Percentiles rank a stretch among this genome's conserved stretches.
Evolutionary conservation across 2,888 invertebrate genomes (phyloP).

Genomic region (Pantelozetes paolii): DNA sequence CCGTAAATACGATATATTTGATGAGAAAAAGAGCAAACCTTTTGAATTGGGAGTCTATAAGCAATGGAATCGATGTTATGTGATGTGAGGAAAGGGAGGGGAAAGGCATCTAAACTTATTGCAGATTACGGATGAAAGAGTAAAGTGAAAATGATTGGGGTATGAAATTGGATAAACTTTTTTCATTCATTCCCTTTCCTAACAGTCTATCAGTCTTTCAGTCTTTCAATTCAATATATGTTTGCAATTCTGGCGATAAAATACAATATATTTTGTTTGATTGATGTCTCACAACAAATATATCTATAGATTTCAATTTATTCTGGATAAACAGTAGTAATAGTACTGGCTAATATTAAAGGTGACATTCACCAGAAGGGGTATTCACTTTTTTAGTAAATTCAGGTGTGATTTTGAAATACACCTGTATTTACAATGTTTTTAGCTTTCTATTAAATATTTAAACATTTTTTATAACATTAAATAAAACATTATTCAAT

Average conservation of each 20-base stretch:
- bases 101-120: background rate
- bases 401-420: too few species aligned
- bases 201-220: background rate
- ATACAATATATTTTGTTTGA: background rate
- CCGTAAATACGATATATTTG: background rate
- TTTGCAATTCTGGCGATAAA: background rate
- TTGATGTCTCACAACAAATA: background rate
- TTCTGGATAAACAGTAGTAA: background rate
- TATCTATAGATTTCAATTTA: background rate
- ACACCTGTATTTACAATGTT: too few species aligned
- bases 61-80: conserved; percentile 1
- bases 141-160: background rate
- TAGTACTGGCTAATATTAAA: too few species aligned
- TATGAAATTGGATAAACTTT: conserved; percentile 2
- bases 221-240: background rate
- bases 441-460: too few species aligned
- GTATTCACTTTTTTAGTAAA: too few species aligned
- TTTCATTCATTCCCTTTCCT: background rate
- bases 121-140: conserved; percentile 14
- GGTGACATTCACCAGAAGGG: too few species aligned
- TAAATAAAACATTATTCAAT: too few species aligned
- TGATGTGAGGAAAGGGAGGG: background rate
- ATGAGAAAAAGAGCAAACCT: background rate
- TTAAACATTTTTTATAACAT: too few species aligned
- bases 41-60: background rate